Percentiles rank a stretch among this genome's conserved stretches.
phyloP scores from a whole-genome alignment of 2,888 invertebrate species.

The Thymelicus sylvestris region DNA sequence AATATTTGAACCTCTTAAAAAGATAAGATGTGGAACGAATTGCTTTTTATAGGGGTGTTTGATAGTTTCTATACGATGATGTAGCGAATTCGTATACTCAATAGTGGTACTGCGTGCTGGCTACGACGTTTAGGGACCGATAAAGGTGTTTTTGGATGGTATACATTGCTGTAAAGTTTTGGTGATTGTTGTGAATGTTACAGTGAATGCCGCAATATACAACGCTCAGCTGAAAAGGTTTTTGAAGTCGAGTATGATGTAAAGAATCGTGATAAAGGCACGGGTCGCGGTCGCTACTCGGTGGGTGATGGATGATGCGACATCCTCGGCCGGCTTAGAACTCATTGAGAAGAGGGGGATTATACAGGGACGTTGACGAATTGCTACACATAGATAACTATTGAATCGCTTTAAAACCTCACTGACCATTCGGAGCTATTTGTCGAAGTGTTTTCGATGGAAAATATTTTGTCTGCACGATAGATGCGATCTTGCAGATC shows the following conservation, averaged over 20 bases:
- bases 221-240: not conserved
- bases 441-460: constrained; percentile 34
- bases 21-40: constrained; percentile 37
- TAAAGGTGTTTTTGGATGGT: not conserved
- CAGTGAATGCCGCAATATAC: constrained; percentile 3
- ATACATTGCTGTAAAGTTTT: constrained; percentile 11
- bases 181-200: not conserved
- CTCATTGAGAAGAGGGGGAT: constrained; percentile 77
- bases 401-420: constrained; percentile 77
- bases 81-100: constrained; percentile 35
- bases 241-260: not conserved
- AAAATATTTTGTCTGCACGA: constrained; percentile 34
- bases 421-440: constrained; percentile 39
- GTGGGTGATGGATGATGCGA: constrained; percentile 75
- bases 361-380: constrained; percentile 81
- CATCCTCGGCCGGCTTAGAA: constrained; percentile 74
- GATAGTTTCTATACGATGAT: constrained; percentile 38
- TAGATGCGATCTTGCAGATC: constrained; percentile 31
- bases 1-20: constrained; percentile 38
- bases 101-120: constrained; percentile 3
- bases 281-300: constrained; percentile 55
- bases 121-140: not conserved
- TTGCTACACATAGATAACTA: constrained; percentile 75
- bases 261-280: constrained; percentile 41
- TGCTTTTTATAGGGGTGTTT: constrained; percentile 36